These are phyloP conservation scores for Diachasma alloeum DNA, from an alignment of 1,140 invertebrate species.

Conservation along the genomic window DNA sequence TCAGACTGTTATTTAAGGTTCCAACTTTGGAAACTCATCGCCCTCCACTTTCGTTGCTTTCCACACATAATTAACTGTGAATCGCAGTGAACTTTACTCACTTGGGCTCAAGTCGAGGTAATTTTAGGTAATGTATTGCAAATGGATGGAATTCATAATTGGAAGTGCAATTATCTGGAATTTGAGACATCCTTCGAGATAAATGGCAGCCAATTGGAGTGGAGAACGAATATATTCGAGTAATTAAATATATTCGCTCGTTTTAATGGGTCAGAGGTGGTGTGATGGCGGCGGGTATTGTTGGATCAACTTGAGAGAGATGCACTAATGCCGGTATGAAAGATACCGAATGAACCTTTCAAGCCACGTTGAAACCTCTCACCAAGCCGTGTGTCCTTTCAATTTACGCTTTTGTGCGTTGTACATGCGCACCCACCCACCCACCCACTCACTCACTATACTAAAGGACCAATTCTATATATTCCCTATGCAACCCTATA, in stretches of 20 bases:
- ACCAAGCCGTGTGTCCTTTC: not conserved
- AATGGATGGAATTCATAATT: not conserved
- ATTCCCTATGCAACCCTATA: not conserved
- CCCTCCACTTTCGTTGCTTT: not conserved
- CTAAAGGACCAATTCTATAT: not conserved
- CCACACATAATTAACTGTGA: not conserved
- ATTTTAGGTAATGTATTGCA: not conserved
- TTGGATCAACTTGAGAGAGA: no score
- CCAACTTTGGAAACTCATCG: not conserved
- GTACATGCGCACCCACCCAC: not conserved
- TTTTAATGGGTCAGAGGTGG: no score
- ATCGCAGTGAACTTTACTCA: not conserved
- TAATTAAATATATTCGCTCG: no score
- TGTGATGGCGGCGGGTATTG: no score
- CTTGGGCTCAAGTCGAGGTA: not conserved
- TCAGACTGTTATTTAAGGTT: constrained; percentile 1
- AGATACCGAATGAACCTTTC: not conserved
- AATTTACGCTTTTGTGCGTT: not conserved
- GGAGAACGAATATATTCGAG: not conserved
- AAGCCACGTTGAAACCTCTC: not conserved
- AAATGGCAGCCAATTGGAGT: not conserved
- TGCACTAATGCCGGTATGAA: not conserved
- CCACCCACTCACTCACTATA: no score
- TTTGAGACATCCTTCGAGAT: not conserved
- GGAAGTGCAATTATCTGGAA: not conserved